A percentile compares a stretch with the other conserved stretches of the same genome.
Conservation (phyloP, 2,113 vertebrate genomes). For the Prolemur simus region DNA sequence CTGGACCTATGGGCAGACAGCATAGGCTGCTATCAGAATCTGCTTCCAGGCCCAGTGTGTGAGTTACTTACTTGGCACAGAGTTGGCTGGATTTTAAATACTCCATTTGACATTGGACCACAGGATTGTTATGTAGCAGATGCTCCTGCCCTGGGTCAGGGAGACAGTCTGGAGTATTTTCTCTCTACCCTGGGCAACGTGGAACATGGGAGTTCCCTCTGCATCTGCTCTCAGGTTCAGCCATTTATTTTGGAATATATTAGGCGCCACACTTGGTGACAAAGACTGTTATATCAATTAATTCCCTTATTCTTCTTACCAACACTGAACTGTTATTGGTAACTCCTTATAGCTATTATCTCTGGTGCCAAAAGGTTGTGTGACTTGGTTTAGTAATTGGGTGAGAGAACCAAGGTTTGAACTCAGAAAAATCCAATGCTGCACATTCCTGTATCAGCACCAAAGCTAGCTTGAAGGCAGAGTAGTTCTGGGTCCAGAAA, state of each 20-base stretch:
- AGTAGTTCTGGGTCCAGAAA: background rate
- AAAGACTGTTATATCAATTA: background rate
- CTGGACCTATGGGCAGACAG: background rate
- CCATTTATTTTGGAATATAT: background rate
- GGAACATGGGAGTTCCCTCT: background rate
- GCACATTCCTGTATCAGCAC: background rate
- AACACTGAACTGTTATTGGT: background rate
- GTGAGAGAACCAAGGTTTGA: background rate
- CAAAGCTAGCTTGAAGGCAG: background rate
- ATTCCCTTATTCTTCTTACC: background rate
- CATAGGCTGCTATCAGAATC: background rate
- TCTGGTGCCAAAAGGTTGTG: background rate
- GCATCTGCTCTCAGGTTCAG: background rate
- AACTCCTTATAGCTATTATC: background rate
- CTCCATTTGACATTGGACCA: background rate
- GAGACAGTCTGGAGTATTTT: background rate
- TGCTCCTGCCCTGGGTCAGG: background rate
- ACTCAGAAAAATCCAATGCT: background rate
- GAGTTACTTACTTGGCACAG: background rate
- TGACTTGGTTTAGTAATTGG: background rate
- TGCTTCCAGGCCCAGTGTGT: fast-evolving
- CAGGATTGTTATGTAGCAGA: background rate
- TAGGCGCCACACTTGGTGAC: background rate
- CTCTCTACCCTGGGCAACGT: background rate
- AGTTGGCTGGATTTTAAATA: background rate